phyloP scores from a whole-genome alignment of 2,888 invertebrate species.

The Amorpha juglandis region DNA sequence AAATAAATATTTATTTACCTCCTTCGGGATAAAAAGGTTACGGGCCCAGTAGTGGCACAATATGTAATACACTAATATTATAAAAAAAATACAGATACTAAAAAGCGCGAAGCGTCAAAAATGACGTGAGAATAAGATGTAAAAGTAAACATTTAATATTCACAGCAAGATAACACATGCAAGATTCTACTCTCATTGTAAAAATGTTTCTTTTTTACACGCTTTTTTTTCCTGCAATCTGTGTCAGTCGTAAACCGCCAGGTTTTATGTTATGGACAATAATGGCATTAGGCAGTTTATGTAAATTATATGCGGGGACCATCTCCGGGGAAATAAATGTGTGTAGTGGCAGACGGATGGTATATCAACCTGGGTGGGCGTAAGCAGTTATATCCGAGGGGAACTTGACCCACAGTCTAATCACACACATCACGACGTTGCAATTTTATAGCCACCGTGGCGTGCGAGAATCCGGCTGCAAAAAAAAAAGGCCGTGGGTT shows the following conservation, averaged over 20 bases:
- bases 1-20: too few species aligned
- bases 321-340: conserved; percentile 66
- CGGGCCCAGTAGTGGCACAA: too few species aligned
- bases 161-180: not conserved
- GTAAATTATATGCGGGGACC: conserved; percentile 61
- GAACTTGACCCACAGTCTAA: not conserved
- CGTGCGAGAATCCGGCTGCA: too few species aligned
- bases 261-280: conserved; percentile 64
- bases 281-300: conserved; percentile 68
- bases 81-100: too few species aligned
- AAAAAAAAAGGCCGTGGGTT: too few species aligned
- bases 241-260: conserved; percentile 55
- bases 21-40: too few species aligned
- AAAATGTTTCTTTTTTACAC: conserved; percentile 37
- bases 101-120: too few species aligned
- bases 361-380: not conserved
- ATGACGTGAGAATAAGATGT: not conserved
- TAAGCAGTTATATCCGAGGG: not conserved
- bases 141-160: not conserved
- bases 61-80: too few species aligned
- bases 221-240: conserved; percentile 50
- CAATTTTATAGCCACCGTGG: too few species aligned
- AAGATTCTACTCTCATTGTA: conserved; percentile 21
- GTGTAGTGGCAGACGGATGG: conserved; percentile 41
- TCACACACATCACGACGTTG: too few species aligned